Evolutionary conservation across 1,140 invertebrate species (phyloP).

Genomic region (Procambarus virginalis): DNA sequence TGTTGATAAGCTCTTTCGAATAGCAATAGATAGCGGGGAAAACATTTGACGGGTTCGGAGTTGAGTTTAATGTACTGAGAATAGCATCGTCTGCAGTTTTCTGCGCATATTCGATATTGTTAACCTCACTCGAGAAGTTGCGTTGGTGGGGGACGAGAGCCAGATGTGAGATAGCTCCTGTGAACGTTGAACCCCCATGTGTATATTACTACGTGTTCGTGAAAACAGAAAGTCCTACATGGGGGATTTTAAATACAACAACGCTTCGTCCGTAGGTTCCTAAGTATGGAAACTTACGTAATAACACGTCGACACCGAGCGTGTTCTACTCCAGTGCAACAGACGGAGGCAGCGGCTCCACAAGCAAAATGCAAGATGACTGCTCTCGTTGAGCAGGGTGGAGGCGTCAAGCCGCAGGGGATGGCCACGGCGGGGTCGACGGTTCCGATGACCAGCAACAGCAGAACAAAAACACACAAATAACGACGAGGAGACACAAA

Average conservation of each 20-base stretch:
- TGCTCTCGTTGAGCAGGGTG: slow-evolving; percentile 60
- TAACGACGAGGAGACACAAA: slow-evolving; percentile 57
- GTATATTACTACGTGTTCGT: slow-evolving; percentile 62
- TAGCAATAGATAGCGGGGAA: neutral
- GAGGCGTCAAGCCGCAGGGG: slow-evolving; percentile 56
- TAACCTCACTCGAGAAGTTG: slow-evolving; percentile 58
- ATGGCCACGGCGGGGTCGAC: slow-evolving; percentile 54
- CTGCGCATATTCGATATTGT: slow-evolving; percentile 66
- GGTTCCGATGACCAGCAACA: slow-evolving; percentile 56
- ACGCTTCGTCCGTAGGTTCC: slow-evolving; percentile 61
- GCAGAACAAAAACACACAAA: slow-evolving; percentile 52
- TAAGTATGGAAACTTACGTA: slow-evolving; percentile 63
- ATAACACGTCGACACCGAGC: slow-evolving; percentile 62
- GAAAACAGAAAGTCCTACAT: slow-evolving; percentile 64
- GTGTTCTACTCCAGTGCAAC: slow-evolving; percentile 65
- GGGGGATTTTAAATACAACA: slow-evolving; percentile 68
- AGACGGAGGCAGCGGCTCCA: slow-evolving; percentile 55
- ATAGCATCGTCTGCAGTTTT: slow-evolving; percentile 64
- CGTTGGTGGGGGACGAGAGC: slow-evolving; percentile 60
- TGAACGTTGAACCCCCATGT: slow-evolving; percentile 60
- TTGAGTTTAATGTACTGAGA: neutral
- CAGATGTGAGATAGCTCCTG: slow-evolving; percentile 65
- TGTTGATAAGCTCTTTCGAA: neutral
- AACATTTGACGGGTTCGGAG: neutral
- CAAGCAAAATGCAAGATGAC: slow-evolving; percentile 62